These are phyloP conservation scores for mouse (Mus musculus) DNA, from an alignment of 2,113 vertebrate species.

Conservation along the genomic window GRCm39 chr8:104280001-104280500, in stretches of 20 bases:
- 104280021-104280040: neutral
- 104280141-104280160: neutral
- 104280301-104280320: neutral
- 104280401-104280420: neutral
- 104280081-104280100: neutral
- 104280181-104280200: neutral
- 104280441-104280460: slow-evolving; percentile 28
- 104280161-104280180: neutral
- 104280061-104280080: neutral
- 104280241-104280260: neutral
- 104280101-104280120: neutral
- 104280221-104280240: neutral
- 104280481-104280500: slow-evolving; percentile 30
- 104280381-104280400: neutral
- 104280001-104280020: neutral
- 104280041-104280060: neutral
- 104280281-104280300: neutral
- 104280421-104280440: slow-evolving; percentile 25
- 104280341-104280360: neutral
- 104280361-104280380: neutral
- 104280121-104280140: neutral
- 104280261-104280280: neutral
- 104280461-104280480: slow-evolving; percentile 5
- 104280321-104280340: neutral
- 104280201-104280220: neutral